Evolutionary conservation across 2,113 vertebrate genomes (phyloP), one percentile per base, ranked within the genome.

Genomic region (Tupaia tana): DNA sequence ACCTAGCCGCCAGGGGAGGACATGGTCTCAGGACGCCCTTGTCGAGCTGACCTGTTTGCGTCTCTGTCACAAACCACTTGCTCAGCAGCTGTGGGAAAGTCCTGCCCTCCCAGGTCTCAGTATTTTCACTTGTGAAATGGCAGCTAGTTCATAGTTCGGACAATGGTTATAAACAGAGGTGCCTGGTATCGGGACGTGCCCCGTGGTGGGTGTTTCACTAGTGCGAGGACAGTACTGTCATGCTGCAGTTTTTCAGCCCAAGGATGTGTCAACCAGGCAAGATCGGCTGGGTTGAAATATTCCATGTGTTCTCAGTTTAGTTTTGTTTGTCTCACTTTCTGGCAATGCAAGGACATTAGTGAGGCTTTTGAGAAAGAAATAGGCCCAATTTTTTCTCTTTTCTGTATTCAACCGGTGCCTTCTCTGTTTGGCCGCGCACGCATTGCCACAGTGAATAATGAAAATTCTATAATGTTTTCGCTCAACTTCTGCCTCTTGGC

Each of bases 401-500:
- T 8, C 52, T 90, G 69, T 64, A 61, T 96, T 90, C 94, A 91
- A 93, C 58, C 80, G 83, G 71, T 95, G 78, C 71, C 43, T 52
- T 87, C 86, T 97, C 82, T 96, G 85, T 96, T 87, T 91, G 95
- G 66, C 80, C 83, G 63, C 15, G 67, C 63, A 81, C 83, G 89
- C 22, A 25, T 15, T 93, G 94, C 80, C 91, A 77, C 86, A 77
- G 93, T 81, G 93, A 95, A 96, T 86, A 93, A 89, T 94, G 84
- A 64, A 91, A 95, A 93, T 95, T 96, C 96, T 74, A 29, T 84
- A 83, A 86, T 97, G 89, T 96, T 96, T 96, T 95, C 96, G 83
- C 83, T 96, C 80, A 81, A 93, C 66, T 95, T 96, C 94, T 95
- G 96, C 86, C 85, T 90, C 94, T 96, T 91, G 97, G 95, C 91